Conservation (phyloP, 2,888 invertebrate genomes). For the Bombyx huttoni region DNA sequence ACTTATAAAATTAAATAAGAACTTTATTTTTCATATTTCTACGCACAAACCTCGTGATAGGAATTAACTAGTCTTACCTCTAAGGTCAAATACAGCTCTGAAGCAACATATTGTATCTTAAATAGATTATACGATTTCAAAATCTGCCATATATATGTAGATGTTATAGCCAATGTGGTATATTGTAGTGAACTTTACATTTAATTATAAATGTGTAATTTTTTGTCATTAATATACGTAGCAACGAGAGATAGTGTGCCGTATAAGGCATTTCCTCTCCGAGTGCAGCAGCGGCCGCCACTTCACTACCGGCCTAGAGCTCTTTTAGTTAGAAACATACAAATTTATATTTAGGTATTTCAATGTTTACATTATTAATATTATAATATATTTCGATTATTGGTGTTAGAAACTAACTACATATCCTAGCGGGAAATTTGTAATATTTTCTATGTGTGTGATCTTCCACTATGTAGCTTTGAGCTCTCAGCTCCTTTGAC, state of each 20-base stretch:
- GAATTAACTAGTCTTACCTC: conserved; percentile 15
- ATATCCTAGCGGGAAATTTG: conserved; percentile 36
- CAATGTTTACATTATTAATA: conserved; percentile 28
- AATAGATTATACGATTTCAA: background rate
- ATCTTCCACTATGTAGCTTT: conserved; percentile 58
- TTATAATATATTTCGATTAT: conserved; percentile 40
- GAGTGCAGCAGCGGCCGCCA: background rate
- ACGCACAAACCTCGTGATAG: conserved; percentile 66
- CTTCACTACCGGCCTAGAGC: conserved; percentile 7
- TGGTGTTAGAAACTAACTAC: conserved; percentile 52
- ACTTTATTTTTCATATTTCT: conserved; percentile 45
- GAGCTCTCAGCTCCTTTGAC: conserved; percentile 35
- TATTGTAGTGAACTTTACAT: background rate
- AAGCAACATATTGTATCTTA: background rate
- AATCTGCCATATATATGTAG: background rate
- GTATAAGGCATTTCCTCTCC: background rate
- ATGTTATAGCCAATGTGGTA: background rate
- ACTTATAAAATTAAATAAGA: conserved; percentile 37
- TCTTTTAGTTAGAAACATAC: conserved; percentile 16
- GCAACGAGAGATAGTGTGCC: conserved; percentile 1
- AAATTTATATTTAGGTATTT: conserved; percentile 18
- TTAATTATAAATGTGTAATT: background rate
- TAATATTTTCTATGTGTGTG: conserved; percentile 49
- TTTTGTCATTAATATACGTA: background rate
- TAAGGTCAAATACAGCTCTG: background rate